Evolutionary conservation across 2,888 invertebrate genomes (phyloP).

Genomic region (Cynaeus angustus): DNA sequence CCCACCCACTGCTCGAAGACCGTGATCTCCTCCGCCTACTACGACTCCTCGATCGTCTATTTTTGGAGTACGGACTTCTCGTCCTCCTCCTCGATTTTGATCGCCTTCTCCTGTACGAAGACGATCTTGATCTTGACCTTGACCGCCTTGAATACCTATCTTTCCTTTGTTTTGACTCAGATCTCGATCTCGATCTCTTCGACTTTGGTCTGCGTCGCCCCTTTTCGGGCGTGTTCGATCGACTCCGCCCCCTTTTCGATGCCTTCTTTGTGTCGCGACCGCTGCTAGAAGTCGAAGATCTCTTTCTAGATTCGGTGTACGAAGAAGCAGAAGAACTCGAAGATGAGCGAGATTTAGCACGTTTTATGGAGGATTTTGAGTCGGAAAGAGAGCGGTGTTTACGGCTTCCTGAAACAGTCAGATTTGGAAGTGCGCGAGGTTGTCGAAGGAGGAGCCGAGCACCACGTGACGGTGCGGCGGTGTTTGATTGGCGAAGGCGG

Average conservation of each 20-base stretch:
- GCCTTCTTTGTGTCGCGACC: slow-evolving; percentile 48
- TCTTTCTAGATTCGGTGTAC: slow-evolving; percentile 45
- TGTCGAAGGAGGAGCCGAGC: not conserved
- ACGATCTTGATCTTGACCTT: slow-evolving; percentile 50
- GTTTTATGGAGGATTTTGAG: slow-evolving; percentile 36
- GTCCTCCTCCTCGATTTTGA: slow-evolving; percentile 40
- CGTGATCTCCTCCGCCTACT: slow-evolving; percentile 51
- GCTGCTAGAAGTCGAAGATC: slow-evolving; percentile 55
- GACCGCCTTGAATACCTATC: slow-evolving; percentile 50
- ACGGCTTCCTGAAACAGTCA: slow-evolving; percentile 10
- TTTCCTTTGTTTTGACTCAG: slow-evolving; percentile 46
- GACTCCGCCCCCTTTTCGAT: slow-evolving; percentile 49
- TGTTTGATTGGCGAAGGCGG: too few relatives aligned
- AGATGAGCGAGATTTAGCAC: slow-evolving; percentile 50
- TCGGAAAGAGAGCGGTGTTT: slow-evolving; percentile 34
- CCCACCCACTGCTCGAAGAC: slow-evolving; percentile 59
- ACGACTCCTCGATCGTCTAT: slow-evolving; percentile 50
- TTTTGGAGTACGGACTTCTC: slow-evolving; percentile 43
- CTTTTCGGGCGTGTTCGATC: slow-evolving; percentile 35
- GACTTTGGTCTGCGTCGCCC: slow-evolving; percentile 28
- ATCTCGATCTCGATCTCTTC: slow-evolving; percentile 46
- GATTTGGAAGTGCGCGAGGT: not conserved
- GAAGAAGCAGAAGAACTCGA: slow-evolving; percentile 54
- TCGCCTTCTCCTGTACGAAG: slow-evolving; percentile 49
- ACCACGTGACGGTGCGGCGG: not conserved